Percentiles rank a stretch among this genome's conserved stretches.
Evolutionary conservation across 2,113 vertebrate genomes (phyloP).

Genomic region (Vicugna pacos): DNA sequence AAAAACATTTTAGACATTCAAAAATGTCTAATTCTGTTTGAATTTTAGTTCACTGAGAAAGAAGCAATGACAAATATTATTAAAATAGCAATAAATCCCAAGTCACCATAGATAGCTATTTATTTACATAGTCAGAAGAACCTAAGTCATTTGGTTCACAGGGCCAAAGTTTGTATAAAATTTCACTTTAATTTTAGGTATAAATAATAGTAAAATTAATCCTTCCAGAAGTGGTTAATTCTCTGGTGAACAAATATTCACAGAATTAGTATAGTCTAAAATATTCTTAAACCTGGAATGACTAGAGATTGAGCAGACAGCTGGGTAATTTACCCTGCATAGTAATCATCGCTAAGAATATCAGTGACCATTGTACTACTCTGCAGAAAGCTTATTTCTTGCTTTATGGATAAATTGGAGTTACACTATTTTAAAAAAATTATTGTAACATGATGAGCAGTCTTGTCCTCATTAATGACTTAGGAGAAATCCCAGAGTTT

Average conservation of each 20-base stretch:
- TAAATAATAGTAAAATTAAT: background rate
- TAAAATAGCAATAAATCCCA: background rate
- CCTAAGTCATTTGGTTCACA: background rate
- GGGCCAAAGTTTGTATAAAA: constrained; percentile 1
- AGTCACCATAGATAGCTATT: background rate
- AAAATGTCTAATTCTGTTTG: constrained; percentile 19
- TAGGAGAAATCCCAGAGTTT: background rate
- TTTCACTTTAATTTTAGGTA: background rate
- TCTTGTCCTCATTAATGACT: constrained; percentile 9
- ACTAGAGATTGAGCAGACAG: background rate
- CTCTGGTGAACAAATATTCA: background rate
- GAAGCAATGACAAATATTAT: background rate
- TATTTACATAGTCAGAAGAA: constrained; percentile 35
- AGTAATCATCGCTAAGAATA: background rate
- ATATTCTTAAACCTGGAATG: background rate
- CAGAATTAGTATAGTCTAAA: constrained; percentile 1
- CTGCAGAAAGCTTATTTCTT: background rate
- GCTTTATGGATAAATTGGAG: background rate
- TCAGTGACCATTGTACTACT: background rate
- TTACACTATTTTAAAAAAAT: background rate
- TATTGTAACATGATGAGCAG: constrained; percentile 6
- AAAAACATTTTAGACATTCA: background rate
- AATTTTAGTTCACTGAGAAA: constrained; percentile 10
- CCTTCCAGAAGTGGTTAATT: background rate
- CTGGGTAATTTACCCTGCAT: background rate